These are phyloP conservation scores for Hirudinaria manillensis DNA, from an alignment of 2,888 invertebrate species.

Conservation along the genomic window DNA sequence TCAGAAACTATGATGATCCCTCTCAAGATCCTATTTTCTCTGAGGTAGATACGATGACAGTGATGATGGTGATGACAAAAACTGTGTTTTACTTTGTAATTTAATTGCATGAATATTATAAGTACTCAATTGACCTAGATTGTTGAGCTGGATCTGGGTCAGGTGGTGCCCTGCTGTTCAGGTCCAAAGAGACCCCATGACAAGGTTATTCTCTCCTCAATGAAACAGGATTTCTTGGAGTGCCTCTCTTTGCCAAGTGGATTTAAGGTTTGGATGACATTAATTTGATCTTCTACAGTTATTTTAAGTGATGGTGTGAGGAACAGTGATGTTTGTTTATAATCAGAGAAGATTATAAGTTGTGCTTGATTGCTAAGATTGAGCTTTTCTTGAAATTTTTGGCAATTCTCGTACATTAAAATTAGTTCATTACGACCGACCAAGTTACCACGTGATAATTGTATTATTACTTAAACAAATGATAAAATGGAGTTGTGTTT, in stretches of 20 bases:
- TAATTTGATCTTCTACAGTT: not conserved
- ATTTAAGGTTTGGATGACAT: slow-evolving; percentile 59
- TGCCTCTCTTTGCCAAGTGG: slow-evolving; percentile 73
- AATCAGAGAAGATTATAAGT: not conserved
- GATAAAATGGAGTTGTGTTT: no score
- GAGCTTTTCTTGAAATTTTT: no score
- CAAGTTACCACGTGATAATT: no score
- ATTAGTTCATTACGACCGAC: no score
- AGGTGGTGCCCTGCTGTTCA: slow-evolving; percentile 87
- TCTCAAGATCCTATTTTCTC: slow-evolving; percentile 77
- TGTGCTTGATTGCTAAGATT: no score
- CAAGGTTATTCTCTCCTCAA: slow-evolving; percentile 78
- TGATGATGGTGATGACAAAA: not conserved
- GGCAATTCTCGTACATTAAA: no score
- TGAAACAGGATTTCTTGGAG: slow-evolving; percentile 79
- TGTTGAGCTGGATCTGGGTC: slow-evolving; percentile 75
- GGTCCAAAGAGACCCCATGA: slow-evolving; percentile 97
- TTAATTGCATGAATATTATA: not conserved
- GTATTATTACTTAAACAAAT: no score
- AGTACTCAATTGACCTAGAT: slow-evolving; percentile 56
- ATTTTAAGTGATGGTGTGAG: not conserved
- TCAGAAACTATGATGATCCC: slow-evolving; percentile 71
- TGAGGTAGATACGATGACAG: slow-evolving; percentile 50
- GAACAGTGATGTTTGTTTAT: not conserved
- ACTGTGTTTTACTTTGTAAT: not conserved